Evolutionary conservation across 2,888 invertebrate genomes (phyloP).

Genomic region (Drosophila diplacantha): DNA sequence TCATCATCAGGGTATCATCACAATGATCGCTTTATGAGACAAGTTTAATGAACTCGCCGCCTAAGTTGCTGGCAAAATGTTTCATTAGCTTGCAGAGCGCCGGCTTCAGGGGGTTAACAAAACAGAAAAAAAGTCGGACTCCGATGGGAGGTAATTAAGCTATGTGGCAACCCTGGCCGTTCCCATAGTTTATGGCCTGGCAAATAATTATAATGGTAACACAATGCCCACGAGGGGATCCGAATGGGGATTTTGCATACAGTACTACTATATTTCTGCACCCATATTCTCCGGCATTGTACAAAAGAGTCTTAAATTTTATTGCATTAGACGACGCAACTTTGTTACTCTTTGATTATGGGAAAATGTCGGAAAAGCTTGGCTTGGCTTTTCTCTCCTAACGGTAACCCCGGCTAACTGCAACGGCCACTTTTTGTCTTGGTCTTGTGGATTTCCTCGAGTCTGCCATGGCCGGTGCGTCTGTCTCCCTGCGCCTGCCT

Average conservation of each 20-base stretch:
- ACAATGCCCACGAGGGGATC: constrained; percentile 47
- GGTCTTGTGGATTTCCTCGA: constrained; percentile 27
- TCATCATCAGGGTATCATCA: constrained; percentile 30
- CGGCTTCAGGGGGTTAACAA: neutral
- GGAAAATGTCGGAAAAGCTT: constrained; percentile 45
- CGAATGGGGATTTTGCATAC: constrained; percentile 8
- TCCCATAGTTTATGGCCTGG: constrained; percentile 67
- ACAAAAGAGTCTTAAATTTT: constrained; percentile 71
- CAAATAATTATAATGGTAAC: constrained; percentile 69
- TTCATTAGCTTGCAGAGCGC: constrained; percentile 51
- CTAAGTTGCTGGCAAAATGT: constrained; percentile 44
- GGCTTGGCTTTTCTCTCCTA: constrained; percentile 34
- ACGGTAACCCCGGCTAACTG: constrained; percentile 65
- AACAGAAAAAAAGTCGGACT: constrained; percentile 26
- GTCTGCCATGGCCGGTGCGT: constrained; percentile 6
- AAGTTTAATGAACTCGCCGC: constrained; percentile 46
- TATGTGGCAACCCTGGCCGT: constrained; percentile 61
- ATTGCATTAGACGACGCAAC: constrained; percentile 51
- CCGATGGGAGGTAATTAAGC: constrained; percentile 56
- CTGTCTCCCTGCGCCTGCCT: constrained; percentile 43
- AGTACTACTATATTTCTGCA: neutral
- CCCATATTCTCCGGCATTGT: constrained; percentile 9
- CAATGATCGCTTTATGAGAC: constrained; percentile 40
- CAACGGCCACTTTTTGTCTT: constrained; percentile 53
- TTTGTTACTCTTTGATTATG: constrained; percentile 62